Percentiles rank a stretch among this genome's conserved stretches.
Evolutionary conservation across 2,797 vertebrate species (phyloP).

Genomic region (Sebastes nivosus): DNA sequence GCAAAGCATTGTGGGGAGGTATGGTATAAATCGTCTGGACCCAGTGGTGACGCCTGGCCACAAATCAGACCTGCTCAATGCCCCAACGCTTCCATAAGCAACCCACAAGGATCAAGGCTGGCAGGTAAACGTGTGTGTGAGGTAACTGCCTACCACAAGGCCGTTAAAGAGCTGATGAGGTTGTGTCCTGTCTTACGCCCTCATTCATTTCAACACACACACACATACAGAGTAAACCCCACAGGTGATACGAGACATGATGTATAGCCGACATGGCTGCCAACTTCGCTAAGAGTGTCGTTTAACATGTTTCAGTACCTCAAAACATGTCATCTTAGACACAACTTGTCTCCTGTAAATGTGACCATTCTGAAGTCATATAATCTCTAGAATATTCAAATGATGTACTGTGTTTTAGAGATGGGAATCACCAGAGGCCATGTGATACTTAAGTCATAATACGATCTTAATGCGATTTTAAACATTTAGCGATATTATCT

Average conservation of each 20-base stretch:
- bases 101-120: conserved; percentile 51
- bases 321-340: background rate
- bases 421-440: too few relatives aligned
- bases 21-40: conserved; percentile 41
- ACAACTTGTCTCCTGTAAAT: background rate
- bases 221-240: conserved; percentile 18
- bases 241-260: conserved; percentile 13
- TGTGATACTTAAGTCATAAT: too few relatives aligned
- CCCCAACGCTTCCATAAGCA: conserved; percentile 26
- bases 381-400: background rate
- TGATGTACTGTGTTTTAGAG: background rate
- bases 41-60: conserved; percentile 25
- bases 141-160: conserved; percentile 14
- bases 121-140: background rate
- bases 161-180: conserved; percentile 15
- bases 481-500: too few relatives aligned
- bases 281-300: background rate
- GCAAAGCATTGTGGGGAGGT: conserved; percentile 53
- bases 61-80: conserved; percentile 58
- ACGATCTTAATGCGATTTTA: too few relatives aligned
- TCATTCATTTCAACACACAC: background rate
- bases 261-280: background rate
- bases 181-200: conserved; percentile 1
- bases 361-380: background rate
- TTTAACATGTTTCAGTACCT: background rate